Evolutionary conservation across 2,797 vertebrate species (phyloP), one percentile per base, ranked within the genome.

Genomic region (Phrynocephalus vlangalii): DNA sequence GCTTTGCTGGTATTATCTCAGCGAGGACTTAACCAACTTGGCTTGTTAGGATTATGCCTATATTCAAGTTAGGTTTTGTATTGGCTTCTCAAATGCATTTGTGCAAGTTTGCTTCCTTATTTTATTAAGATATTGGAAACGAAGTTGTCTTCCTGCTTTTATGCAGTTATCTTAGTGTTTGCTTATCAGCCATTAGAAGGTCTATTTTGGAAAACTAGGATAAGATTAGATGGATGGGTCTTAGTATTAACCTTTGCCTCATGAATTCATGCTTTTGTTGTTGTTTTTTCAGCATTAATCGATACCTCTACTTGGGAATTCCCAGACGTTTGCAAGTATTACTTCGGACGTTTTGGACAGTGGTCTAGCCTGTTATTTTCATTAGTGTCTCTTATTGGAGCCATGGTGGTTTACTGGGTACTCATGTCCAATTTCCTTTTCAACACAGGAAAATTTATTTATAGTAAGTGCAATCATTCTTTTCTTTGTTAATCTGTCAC

Each of bases 331-430:
- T 99, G 99, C 95, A 97, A 96, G 90, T 96, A 98, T 95, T 99
- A 99, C 95, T 99, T 99, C 94, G 99, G 99, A 50, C 97, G 97
- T 50, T 97, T 98, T 92, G 99, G 99, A 73, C 97, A 98, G 28
- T 99, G 98, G 98, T 98, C 98, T 48, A 99, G 98, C 92, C 96
- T 99, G 78, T 13, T 99, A 10, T 99, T 99, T 96, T 99, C 99
- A 16, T 94, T 98, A 97, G 96, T 99, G 91, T 99, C 99, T 0
- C 97, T 99, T 63, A 92, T 98, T 85, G 99, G 99, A 94, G 99
- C 99, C 73, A 99, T 99, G 99, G 97, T 99, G 93, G 98, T 99
- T 91, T 99, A 99, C 93, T 99, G 99, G 99, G 99, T 99, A 33
- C 98, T 99, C 86, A 99, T 99, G 99, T 99, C 99, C 91, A 99